These are phyloP conservation scores for Julus scanicus DNA, from an alignment of 2,888 invertebrate species.

Conservation along the genomic window DNA sequence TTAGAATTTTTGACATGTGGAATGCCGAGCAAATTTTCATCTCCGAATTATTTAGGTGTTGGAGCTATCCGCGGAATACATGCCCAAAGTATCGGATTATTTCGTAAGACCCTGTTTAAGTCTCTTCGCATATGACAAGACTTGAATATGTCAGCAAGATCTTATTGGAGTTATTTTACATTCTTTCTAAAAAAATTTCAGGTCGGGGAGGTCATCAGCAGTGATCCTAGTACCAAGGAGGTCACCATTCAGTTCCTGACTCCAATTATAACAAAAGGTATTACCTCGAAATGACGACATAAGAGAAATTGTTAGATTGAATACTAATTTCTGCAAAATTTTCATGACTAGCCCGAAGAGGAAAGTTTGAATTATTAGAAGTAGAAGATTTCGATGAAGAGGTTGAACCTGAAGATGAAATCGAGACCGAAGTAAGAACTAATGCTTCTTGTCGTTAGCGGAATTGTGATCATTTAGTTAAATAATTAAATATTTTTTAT, in stretches of 20 bases:
- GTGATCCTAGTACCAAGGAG: constrained; percentile 9
- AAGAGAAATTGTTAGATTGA: not conserved
- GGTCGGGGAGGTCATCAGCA: constrained; percentile 29
- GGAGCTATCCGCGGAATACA: constrained; percentile 49
- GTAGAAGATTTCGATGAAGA: not conserved
- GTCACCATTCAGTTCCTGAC: constrained; percentile 37
- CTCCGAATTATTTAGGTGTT: not conserved
- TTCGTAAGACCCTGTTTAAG: not conserved
- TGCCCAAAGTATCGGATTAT: constrained; percentile 49
- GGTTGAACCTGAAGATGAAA: constrained; percentile 39
- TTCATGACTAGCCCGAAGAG: constrained; percentile 20
- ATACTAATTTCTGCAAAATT: not conserved
- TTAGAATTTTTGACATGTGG: not conserved
- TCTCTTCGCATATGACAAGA: not conserved
- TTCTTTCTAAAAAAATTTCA: not conserved
- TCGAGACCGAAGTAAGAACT: not conserved
- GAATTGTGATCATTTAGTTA: not conserved
- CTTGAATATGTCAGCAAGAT: not conserved
- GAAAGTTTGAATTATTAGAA: constrained; percentile 47
- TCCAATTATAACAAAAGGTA: constrained; percentile 41
- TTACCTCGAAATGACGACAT: too few relatives aligned
- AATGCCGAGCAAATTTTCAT: not conserved
- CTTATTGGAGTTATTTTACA: not conserved
- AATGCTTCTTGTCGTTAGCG: not conserved
- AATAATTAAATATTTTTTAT: not conserved